Base-by-base conservation (phyloP, 2,113 vertebrate genomes). In the Sebastes fasciatus region DNA sequence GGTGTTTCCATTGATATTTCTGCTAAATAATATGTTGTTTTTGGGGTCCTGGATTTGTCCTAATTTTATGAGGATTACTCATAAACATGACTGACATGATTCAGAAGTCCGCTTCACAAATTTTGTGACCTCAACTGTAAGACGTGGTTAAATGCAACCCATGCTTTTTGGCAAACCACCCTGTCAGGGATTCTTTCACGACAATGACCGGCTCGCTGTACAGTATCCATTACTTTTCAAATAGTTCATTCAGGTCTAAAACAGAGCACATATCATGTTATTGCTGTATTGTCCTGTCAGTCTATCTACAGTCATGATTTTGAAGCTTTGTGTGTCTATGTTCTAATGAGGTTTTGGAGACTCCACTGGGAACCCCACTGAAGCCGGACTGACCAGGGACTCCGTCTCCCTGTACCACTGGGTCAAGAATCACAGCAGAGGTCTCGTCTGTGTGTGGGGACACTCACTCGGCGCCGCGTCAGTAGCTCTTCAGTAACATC, bases 381-480 rank as follows among this genome's bases (percentile, higher is more conserved):
- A 98, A 90, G 91, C 64, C 0, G 97, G 97, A 19, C 62, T 98
- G 85, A 97, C 96, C 60, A 86, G 45, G 0, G 97, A 98, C 4
- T 92, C 95, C 55, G 58, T 97, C 83, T 95, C 91, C 6, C 91
- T 97, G 82, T 97, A 97, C 0, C 81, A 96, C 45, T 98, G 97
- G 97, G 94, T 87, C 17, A 97, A 96, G 88, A 90, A 83, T 0
- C 95, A 89, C 42, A 96, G 94, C 0, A 88, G 92, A 0, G 95
- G 93, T 51, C 89, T 75, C 0, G 87, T 98, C 64, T 91, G 94
- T 85, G 68, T 98, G 64, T 98, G 97, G 97, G 97, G 97, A 65
- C 97, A 98, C 75, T 98, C 96, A 1, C 19, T 98, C 5, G 97
- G 97, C 9, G 94, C 96, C 0, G 97, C 96, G 97, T 98, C 81